Conservation (phyloP, 1,140 invertebrate genomes). For the Muscidifurax raptorellus region DNA sequence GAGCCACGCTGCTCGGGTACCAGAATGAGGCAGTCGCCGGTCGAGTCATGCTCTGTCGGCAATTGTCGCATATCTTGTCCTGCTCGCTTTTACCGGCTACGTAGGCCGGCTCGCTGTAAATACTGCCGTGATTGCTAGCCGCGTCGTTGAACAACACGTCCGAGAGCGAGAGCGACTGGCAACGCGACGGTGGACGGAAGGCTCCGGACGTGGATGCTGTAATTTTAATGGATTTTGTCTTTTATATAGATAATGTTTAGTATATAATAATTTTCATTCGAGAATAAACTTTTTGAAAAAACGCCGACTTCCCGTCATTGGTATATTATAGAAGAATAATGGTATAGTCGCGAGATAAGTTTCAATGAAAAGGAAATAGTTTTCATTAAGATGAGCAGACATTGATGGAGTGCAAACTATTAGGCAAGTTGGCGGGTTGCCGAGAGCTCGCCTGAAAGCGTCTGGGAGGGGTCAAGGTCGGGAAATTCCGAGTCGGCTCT, state of each 20-base stretch:
- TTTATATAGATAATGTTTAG: neutral
- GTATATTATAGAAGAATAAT: neutral
- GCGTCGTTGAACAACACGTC: conserved; percentile 81
- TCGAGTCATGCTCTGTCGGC: conserved; percentile 82
- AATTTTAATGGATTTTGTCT: neutral
- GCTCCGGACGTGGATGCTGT: conserved; percentile 61
- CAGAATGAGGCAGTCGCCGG: conserved; percentile 81
- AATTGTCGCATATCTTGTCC: conserved; percentile 86
- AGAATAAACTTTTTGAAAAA: no score
- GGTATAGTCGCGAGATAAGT: neutral
- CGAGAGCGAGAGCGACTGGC: conserved; percentile 83
- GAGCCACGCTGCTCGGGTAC: conserved; percentile 76
- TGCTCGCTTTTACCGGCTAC: conserved; percentile 78
- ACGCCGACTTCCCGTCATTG: no score
- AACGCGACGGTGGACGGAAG: conserved; percentile 75
- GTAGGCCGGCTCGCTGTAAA: conserved; percentile 89
- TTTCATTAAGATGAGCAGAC: conserved; percentile 10
- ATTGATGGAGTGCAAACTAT: conserved; percentile 15
- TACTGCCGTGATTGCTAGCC: conserved; percentile 83
- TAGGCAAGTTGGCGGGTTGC: conserved; percentile 2
- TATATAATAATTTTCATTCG: no score
- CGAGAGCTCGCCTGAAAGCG: neutral
- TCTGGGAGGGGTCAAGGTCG: neutral
- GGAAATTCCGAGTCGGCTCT: neutral
- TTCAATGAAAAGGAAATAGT: neutral